Conservation (phyloP, 2,888 invertebrate genomes). For the Sinohyriopsis cumingii region DNA sequence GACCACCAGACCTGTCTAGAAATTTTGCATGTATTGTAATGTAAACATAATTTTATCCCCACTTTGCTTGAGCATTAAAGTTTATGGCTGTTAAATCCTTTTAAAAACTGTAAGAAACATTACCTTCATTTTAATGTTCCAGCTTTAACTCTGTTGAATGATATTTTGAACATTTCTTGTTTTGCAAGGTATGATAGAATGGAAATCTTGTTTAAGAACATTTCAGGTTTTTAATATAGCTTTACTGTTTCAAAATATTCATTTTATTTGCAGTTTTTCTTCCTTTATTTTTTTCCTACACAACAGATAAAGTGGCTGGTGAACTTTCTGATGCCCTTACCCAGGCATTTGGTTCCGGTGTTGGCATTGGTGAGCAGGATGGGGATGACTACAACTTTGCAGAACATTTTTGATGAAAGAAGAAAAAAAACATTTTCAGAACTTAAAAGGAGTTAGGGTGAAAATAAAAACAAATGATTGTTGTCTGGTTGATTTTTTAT, state of each 20-base stretch:
- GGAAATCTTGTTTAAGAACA: too few relatives aligned
- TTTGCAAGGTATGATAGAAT: too few relatives aligned
- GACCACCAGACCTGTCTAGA: too few relatives aligned
- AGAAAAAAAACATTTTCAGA: neutral
- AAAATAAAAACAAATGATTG: too few relatives aligned
- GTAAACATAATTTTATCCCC: neutral
- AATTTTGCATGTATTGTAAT: neutral
- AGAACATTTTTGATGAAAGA: conserved; percentile 27
- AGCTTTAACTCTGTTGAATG: too few relatives aligned
- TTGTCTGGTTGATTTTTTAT: too few relatives aligned
- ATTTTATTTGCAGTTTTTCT: neutral
- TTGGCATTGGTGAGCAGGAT: conserved; percentile 28
- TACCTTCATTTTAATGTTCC: too few relatives aligned
- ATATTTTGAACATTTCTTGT: too few relatives aligned
- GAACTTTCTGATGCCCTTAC: conserved; percentile 54
- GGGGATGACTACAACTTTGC: conserved; percentile 36
- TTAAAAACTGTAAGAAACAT: too few relatives aligned
- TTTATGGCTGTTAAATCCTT: neutral
- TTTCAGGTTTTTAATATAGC: too few relatives aligned
- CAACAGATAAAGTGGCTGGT: conserved; percentile 57
- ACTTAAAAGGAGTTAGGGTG: too few relatives aligned
- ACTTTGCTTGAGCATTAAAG: neutral
- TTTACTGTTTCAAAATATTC: too few relatives aligned
- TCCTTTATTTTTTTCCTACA: neutral
- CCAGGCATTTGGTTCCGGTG: conserved; percentile 43